Evolutionary conservation across 2,113 vertebrate genomes (phyloP).

Genomic region (Melanotaenia duboulayi): DNA sequence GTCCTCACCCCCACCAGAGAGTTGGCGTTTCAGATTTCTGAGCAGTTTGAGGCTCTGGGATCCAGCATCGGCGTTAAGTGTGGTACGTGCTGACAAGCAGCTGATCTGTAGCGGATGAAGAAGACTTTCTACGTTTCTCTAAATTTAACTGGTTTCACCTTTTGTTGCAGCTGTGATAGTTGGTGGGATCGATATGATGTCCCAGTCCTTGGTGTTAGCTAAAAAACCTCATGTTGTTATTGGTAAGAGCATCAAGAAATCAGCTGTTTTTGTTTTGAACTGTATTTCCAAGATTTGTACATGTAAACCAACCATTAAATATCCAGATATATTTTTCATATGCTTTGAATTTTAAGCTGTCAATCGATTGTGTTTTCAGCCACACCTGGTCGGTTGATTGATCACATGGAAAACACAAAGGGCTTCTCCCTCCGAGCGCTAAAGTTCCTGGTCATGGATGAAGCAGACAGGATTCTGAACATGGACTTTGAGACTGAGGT

Average conservation of each 20-base stretch:
- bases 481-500: slow-evolving; percentile 99
- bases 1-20: slow-evolving; percentile 97
- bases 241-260: slow-evolving; percentile 80
- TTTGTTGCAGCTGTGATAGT: slow-evolving; percentile 90
- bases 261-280: too few species aligned
- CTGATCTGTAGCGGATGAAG: not conserved
- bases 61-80: slow-evolving; percentile 95
- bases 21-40: slow-evolving; percentile 96
- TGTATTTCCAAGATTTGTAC: not conserved
- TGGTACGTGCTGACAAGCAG: slow-evolving; percentile 77
- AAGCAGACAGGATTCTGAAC: slow-evolving; percentile 97
- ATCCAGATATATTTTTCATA: not conserved
- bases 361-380: slow-evolving; percentile 77
- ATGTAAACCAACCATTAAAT: not conserved
- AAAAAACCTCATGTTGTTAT: slow-evolving; percentile 97
- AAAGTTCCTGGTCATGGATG: slow-evolving; percentile 97
- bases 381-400: slow-evolving; percentile 93
- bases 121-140: not conserved
- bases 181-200: slow-evolving; percentile 98
- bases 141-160: slow-evolving; percentile 13
- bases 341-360: too few species aligned
- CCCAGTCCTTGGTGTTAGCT: slow-evolving; percentile 94
- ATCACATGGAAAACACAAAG: slow-evolving; percentile 98
- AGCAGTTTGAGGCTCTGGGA: slow-evolving; percentile 98
- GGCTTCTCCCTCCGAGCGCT: slow-evolving; percentile 93